Evolutionary conservation across 2,797 vertebrate genomes (phyloP).

Genomic region (Aldrovandia affinis): DNA sequence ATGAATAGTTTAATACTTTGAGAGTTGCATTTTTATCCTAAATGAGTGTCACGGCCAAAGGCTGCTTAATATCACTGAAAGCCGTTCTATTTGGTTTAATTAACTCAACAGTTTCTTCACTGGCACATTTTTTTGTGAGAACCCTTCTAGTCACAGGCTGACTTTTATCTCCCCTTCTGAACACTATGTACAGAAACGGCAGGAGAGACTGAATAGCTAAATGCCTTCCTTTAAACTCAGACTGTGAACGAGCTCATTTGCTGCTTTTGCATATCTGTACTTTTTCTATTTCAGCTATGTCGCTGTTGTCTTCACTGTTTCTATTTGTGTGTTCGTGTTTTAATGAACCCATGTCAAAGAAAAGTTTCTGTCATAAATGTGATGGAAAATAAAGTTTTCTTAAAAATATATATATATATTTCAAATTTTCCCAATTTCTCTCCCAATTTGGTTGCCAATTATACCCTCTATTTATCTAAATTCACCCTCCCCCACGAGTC

Average conservation of each 20-base stretch:
- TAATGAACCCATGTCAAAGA: too few species aligned
- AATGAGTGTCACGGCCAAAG: not conserved
- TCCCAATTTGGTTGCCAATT: too few species aligned
- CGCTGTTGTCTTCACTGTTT: not conserved
- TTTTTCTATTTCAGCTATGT: too few species aligned
- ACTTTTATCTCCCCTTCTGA: not conserved
- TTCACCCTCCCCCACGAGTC: too few species aligned
- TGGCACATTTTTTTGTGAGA: not conserved
- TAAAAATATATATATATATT: too few species aligned
- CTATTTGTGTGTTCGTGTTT: not conserved
- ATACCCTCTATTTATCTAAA: too few species aligned
- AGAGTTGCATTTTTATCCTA: not conserved
- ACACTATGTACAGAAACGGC: not conserved
- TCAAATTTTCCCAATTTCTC: too few species aligned
- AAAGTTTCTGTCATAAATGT: too few species aligned
- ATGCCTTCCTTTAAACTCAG: not conserved
- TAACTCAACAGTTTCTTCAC: not conserved
- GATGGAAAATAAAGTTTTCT: too few species aligned
- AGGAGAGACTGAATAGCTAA: not conserved
- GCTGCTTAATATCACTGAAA: not conserved
- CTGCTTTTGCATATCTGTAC: too few species aligned
- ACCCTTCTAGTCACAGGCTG: not conserved
- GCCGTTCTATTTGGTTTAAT: not conserved
- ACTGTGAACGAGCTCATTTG: not conserved
- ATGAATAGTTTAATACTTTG: constrained; percentile 4